Percentiles rank a stretch among this genome's conserved stretches.
Conservation (phyloP, 37 sponge, comb jelly and placozoan species). For the Spongilla lacustris region DNA sequence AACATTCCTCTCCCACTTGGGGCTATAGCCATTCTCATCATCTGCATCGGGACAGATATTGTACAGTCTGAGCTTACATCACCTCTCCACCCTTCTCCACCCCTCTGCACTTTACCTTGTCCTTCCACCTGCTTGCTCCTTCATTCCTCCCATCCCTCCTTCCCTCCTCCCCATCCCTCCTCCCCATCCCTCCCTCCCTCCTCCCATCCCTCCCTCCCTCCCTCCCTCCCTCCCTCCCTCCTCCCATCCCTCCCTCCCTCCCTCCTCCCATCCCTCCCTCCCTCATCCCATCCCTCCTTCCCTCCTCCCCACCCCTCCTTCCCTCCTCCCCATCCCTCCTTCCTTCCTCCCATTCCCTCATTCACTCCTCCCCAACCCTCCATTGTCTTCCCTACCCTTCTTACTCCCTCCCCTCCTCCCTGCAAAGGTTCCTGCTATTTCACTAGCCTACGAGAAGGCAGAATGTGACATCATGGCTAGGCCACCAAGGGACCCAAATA, state of each 20-base stretch:
- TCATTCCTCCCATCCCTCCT: too few relatives aligned
- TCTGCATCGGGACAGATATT: slow-evolving; percentile 98
- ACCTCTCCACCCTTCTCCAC: too few relatives aligned
- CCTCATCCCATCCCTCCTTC: too few relatives aligned
- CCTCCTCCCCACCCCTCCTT: background rate
- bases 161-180: too few relatives aligned
- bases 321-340: background rate
- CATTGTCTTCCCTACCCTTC: background rate
- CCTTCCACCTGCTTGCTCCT: too few relatives aligned
- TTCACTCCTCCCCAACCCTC: too few relatives aligned
- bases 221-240: too few relatives aligned
- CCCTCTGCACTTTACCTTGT: background rate
- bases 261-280: background rate
- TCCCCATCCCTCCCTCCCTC: too few relatives aligned
- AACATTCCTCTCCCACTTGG: slow-evolving; percentile 94
- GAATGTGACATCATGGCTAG: slow-evolving; percentile 98
- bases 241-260: too few relatives aligned
- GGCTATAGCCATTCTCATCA: slow-evolving; percentile 93
- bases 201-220: too few relatives aligned
- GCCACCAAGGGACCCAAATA: slow-evolving; percentile 83
- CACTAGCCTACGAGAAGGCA: slow-evolving; percentile 96
- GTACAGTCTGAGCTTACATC: slow-evolving; percentile 1
- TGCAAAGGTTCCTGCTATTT: slow-evolving; percentile 87
- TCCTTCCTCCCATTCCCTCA: too few relatives aligned
- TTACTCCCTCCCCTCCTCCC: background rate